phyloP scores from a whole-genome alignment of 2,113 vertebrate genomes.

The Danio rerio region GRCz12tu NC_133195.1:29559501-29560000 shows the following conservation, averaged over 20 bases:
- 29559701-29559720: conserved; percentile 5
- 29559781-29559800: conserved; percentile 70
- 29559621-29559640: conserved; percentile 52
- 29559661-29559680: conserved; percentile 37
- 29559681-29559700: conserved; percentile 60
- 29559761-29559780: conserved; percentile 82
- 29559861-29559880: neutral
- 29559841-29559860: neutral
- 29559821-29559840: neutral
- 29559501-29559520: conserved; percentile 14
- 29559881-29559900: neutral
- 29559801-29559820: conserved; percentile 69
- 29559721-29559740: conserved; percentile 54
- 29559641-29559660: conserved; percentile 28
- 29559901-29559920: too few species aligned
- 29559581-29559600: conserved; percentile 6
- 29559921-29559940: too few species aligned
- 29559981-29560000: too few species aligned
- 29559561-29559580: conserved; percentile 49
- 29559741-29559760: conserved; percentile 80
- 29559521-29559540: conserved; percentile 30
- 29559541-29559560: conserved; percentile 27
- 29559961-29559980: too few species aligned
- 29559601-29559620: conserved; percentile 15
- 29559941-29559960: too few species aligned